These are phyloP conservation scores for Physocephala rufipes DNA, from an alignment of 2,888 invertebrate species.

Conservation along the genomic window DNA sequence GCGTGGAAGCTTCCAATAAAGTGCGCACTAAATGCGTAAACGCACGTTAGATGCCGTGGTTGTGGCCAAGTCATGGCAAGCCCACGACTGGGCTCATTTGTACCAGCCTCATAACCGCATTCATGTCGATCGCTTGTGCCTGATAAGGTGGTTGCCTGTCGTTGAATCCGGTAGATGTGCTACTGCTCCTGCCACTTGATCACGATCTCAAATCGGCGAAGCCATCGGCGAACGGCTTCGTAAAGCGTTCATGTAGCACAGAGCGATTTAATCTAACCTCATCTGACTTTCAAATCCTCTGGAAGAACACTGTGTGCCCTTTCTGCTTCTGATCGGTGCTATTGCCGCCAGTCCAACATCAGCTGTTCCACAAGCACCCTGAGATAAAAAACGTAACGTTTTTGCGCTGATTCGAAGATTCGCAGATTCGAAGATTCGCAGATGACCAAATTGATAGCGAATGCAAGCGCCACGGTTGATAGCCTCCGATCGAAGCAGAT, in stretches of 20 bases:
- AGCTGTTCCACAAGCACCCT: conserved; percentile 13
- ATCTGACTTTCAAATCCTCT: conserved; percentile 30
- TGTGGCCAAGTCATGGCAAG: too few relatives aligned
- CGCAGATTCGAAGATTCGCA: too few relatives aligned
- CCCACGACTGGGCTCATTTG: conserved; percentile 21
- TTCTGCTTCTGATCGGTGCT: background rate
- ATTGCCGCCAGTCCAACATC: background rate
- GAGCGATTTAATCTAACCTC: conserved; percentile 27
- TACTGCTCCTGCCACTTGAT: conserved; percentile 42
- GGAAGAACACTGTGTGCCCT: too few relatives aligned
- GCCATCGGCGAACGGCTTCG: conserved; percentile 1
- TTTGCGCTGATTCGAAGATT: conserved; percentile 21
- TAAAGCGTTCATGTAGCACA: background rate
- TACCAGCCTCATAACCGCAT: conserved; percentile 36
- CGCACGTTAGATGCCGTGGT: conserved; percentile 28
- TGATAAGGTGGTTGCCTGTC: conserved; percentile 30
- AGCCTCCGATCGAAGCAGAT: conserved; percentile 36
- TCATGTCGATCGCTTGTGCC: conserved; percentile 37
- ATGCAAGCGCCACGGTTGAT: conserved; percentile 53
- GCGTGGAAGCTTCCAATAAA: conserved; percentile 32
- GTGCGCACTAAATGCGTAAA: conserved; percentile 20
- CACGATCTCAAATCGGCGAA: conserved; percentile 49
- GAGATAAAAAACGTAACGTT: conserved; percentile 15
- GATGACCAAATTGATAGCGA: conserved; percentile 55
- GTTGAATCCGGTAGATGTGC: conserved; percentile 46